Evolutionary conservation across 2,113 vertebrate species (phyloP).

Genomic region (Piaya cayana): DNA sequence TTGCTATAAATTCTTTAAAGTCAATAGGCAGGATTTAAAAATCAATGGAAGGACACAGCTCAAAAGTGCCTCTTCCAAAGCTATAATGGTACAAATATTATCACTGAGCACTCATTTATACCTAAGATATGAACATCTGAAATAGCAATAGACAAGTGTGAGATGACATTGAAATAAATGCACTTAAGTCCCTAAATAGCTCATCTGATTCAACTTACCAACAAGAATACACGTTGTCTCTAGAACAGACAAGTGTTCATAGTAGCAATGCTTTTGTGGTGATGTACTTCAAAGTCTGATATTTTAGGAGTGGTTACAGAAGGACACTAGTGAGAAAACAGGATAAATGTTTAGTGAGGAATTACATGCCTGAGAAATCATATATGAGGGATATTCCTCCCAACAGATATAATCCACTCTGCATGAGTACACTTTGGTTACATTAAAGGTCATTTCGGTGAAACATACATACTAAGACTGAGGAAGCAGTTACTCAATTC

Average conservation of each 20-base stretch:
- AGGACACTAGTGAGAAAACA: not conserved
- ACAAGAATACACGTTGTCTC: not conserved
- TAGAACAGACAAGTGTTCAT: not conserved
- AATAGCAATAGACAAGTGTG: not conserved
- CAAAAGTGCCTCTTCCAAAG: not conserved
- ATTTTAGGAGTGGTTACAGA: not conserved
- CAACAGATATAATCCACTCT: not conserved
- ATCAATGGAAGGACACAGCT: conserved; percentile 9
- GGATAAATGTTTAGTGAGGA: not conserved
- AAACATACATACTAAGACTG: not conserved
- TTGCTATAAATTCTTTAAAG: conserved; percentile 30
- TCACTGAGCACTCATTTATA: not conserved
- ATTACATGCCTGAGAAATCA: not conserved
- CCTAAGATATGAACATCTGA: not conserved
- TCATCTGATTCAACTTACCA: conserved; percentile 16
- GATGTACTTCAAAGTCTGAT: not conserved
- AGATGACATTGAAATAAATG: not conserved
- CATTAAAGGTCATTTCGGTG: not conserved
- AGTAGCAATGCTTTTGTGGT: not conserved
- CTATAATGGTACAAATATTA: conserved; percentile 20
- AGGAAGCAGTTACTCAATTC: not conserved
- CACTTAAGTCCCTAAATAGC: not conserved
- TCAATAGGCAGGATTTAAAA: conserved; percentile 45
- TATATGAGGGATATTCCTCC: not conserved
- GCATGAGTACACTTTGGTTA: not conserved